These are phyloP conservation scores for Drosophila simulans DNA, from an alignment of 1,140 invertebrate species.

Conservation along the genomic window DNA sequence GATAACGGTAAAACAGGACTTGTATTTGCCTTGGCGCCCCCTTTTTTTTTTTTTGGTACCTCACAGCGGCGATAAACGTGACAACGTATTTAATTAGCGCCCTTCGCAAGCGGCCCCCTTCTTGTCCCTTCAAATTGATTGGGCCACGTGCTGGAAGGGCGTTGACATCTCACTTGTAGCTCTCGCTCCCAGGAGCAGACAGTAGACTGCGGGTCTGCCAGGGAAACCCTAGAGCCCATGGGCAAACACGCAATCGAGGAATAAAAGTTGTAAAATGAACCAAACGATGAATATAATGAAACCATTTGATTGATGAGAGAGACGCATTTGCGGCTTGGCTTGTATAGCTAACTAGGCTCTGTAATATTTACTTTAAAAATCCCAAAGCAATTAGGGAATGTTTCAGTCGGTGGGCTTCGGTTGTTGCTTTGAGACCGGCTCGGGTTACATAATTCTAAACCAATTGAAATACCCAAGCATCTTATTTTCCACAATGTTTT, in stretches of 20 bases:
- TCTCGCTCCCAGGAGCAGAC: slow-evolving; percentile 4
- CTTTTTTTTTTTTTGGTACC: slow-evolving; percentile 1
- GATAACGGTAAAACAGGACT: slow-evolving; percentile 54
- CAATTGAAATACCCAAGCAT: background rate
- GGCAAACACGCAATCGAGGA: slow-evolving; percentile 37
- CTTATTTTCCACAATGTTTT: background rate
- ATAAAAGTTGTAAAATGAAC: slow-evolving; percentile 47
- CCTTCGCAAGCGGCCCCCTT: background rate
- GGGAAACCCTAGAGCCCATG: slow-evolving; percentile 1
- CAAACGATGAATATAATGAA: slow-evolving; percentile 36
- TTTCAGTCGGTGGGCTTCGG: background rate
- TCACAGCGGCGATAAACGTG: slow-evolving; percentile 51
- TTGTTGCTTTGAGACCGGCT: background rate
- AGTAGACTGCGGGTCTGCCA: slow-evolving; percentile 1
- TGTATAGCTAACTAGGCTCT: slow-evolving; percentile 7
- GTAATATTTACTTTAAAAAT: background rate
- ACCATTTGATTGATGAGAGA: slow-evolving; percentile 43
- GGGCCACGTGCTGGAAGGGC: slow-evolving; percentile 31
- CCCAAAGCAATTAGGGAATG: background rate
- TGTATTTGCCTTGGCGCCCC: slow-evolving; percentile 41
- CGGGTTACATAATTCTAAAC: background rate
- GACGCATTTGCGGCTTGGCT: background rate
- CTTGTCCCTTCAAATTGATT: slow-evolving; percentile 23
- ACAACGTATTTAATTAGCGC: slow-evolving; percentile 63
- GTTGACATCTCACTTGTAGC: slow-evolving; percentile 61